Base-by-base conservation (phyloP, 2,888 invertebrate species). In the Epirrita christyi region DNA sequence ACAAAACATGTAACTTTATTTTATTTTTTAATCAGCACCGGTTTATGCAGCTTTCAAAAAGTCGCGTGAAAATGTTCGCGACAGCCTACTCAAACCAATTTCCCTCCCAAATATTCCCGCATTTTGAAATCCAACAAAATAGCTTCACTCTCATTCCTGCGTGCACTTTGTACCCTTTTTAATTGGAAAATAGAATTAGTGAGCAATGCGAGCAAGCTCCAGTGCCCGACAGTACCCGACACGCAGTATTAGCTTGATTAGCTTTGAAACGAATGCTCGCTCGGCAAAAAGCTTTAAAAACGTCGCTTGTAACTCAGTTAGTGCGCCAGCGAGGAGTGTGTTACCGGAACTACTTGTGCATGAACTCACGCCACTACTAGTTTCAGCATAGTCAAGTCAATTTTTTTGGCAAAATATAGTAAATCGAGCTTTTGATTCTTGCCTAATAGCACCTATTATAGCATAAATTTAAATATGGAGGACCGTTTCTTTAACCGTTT, bases 251-350 rank as follows among this genome's bases (percentile, higher is more conserved):
- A 85, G 82, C 76, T 75, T 88, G 82, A 88, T 88, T 86, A 86
- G 82, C 77, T 76, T 74, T 75, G 78, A 85, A 79, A 74, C 75
- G 76, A 73, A 73, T 73, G 77, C 75, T 69, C 64, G 71, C 81
- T 73, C 77, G 73, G 81, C 80, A 86, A 88, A 88, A 88, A 86
- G 88, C 88, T 87, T 86, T 89, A 88, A 88, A 88, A 88, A 85
- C 72, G 83, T 83, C 81, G 76, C 78, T 74, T 70, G 81, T 88
- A 89, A 90, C 85, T 86, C 76, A 81, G 81, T 90, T 89, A 87
- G 71, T 68, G 71, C 66, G 70, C 68, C 74, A 70, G 68, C 64
- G 68, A 7, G 29, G 44, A 57, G 53, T 59, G 52, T 61, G 63
- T 63, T 55, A 59, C 63, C 53, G 37, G 48, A 13, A 32, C 55